phyloP scores from a whole-genome alignment of 92 coral and sea anemone genomes.

The Chrysogorgia sp. region DNA sequence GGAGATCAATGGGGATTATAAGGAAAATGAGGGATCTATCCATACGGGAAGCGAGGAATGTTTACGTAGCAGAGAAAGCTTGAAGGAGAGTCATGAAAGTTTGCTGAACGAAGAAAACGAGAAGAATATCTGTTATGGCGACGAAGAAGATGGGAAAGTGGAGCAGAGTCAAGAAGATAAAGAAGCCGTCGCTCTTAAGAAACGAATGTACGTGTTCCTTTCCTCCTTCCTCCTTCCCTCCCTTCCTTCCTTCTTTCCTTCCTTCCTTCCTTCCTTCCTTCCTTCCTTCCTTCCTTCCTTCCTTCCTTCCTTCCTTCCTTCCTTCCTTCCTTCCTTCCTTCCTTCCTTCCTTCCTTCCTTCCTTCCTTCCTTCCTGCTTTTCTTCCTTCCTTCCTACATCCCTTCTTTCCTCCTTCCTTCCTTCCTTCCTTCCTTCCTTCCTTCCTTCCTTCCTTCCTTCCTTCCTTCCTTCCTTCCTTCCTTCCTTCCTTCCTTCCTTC shows the following conservation, averaged over 20 bases:
- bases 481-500: neutral
- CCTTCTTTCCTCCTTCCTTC: neutral
- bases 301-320: neutral
- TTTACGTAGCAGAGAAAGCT: constrained; percentile 39
- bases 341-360: neutral
- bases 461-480: neutral
- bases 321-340: neutral
- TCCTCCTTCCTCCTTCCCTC: neutral
- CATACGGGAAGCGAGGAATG: constrained; percentile 63
- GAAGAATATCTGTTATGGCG: constrained; percentile 52
- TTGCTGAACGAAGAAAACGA: constrained; percentile 50
- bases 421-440: neutral
- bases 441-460: neutral
- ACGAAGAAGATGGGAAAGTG: constrained; percentile 56
- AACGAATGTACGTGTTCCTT: constrained; percentile 70
- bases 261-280: neutral
- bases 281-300: neutral
- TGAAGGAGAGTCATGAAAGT: constrained; percentile 36
- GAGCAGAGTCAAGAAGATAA: constrained; percentile 72
- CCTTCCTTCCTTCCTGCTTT: neutral
- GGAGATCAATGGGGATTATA: constrained; percentile 61
- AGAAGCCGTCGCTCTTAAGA: constrained; percentile 93
- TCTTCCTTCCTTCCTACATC: neutral
- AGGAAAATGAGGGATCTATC: constrained; percentile 24
- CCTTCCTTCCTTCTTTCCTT: neutral